Evolutionary conservation across 2,888 invertebrate species (phyloP).

Genomic region (Sminthurides aquaticus): DNA sequence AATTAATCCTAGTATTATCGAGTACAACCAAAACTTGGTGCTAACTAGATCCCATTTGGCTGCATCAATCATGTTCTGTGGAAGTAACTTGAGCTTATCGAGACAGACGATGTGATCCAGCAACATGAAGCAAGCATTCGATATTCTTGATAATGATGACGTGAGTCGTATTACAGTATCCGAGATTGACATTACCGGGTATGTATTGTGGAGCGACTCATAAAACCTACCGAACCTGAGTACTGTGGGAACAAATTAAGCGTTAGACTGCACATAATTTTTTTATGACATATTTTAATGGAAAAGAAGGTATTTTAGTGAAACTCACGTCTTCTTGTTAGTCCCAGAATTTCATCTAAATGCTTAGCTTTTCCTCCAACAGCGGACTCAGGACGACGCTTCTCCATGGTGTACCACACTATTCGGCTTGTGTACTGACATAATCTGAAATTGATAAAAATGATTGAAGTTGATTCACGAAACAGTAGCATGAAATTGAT

Average conservation of each 20-base stretch:
- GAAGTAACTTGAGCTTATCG: slow-evolving; percentile 60
- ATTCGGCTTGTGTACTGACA: slow-evolving; percentile 74
- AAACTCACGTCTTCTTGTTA: slow-evolving; percentile 73
- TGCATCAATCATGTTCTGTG: slow-evolving; percentile 47
- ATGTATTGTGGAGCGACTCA: slow-evolving; percentile 68
- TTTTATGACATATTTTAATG: slow-evolving; percentile 6
- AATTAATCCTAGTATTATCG: slow-evolving; percentile 68
- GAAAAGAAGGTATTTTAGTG: slow-evolving; percentile 2
- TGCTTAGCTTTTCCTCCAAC: slow-evolving; percentile 68
- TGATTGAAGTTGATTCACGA: too few relatives aligned
- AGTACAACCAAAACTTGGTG: slow-evolving; percentile 72
- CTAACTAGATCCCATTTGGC: slow-evolving; percentile 62
- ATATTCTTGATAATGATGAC: slow-evolving; percentile 68
- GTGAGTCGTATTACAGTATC: slow-evolving; percentile 67
- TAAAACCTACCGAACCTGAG: slow-evolving; percentile 75
- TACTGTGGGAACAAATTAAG: slow-evolving; percentile 55
- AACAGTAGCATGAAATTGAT: slow-evolving; percentile 9
- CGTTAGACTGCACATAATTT: too few relatives aligned
- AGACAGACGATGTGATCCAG: slow-evolving; percentile 84
- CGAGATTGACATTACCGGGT: slow-evolving; percentile 56
- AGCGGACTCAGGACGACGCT: slow-evolving; percentile 56
- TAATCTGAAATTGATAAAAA: slow-evolving; percentile 66
- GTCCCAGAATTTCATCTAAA: slow-evolving; percentile 72
- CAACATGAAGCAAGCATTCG: slow-evolving; percentile 68
- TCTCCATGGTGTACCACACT: slow-evolving; percentile 68